Base-by-base conservation (phyloP, 53 echinoderm and acorn worm species). In the Glandiceps talaboti region DNA sequence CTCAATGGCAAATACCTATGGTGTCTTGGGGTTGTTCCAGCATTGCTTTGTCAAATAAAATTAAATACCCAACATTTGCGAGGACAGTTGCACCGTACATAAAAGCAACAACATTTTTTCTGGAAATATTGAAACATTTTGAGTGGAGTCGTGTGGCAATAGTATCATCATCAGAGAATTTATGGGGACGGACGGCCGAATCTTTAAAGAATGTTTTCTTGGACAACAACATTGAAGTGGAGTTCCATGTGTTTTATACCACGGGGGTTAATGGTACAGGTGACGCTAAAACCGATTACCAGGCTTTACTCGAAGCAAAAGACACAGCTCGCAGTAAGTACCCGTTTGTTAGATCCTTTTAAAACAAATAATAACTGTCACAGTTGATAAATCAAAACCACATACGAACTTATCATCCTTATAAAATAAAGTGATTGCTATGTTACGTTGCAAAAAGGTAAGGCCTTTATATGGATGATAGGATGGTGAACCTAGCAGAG, bases 1-100 rank as follows among this genome's bases (percentile, higher is more conserved):
- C 31, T 1, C 79, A 78, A 31, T 78, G 79, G 79, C 1, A 78
- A 27, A 78, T n/a, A 12, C 79, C 79, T 27, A 78, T 78, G 79
- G 32, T 78, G 26, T 78, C 79, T 1, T 78, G 79, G 79, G 32
- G 32, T 31, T 78, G 79, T 31, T 30, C 79, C 1, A 78, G 79
- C 79, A 78, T 30, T 27, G 79, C 79, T 25, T 32, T 78, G 1
- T 78, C 79, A 27, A 32, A 78, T 27, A 78, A 78, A 31, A 26
- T 27, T 31, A 14, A 31, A 27, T 78, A 78, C 26, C 79, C 79
- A 26, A 78, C 31, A 28, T 78, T 78, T 32, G 79, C 79, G 31
- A 30, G 79, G 28, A 32, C 79, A 6, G 32, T 32, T 26, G 79
- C 31, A 27, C 79, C 79, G 26, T 27, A 1, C 6, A 32, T 27